Conservation (phyloP, 1,140 invertebrate genomes). For the Rhyacophila brunnea region DNA sequence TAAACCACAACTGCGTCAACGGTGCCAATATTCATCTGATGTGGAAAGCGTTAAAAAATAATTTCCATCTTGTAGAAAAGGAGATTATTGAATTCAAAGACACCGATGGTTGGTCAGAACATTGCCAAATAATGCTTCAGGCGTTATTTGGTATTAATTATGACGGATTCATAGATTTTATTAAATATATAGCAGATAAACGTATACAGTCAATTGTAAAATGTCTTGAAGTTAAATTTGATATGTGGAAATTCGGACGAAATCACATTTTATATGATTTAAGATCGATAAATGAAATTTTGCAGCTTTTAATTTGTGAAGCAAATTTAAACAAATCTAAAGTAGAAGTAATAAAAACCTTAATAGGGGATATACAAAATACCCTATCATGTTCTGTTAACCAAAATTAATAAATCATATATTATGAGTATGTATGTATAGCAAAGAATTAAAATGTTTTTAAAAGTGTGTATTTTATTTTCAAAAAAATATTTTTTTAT, state of each 20-base stretch:
- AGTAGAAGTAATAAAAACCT: background rate
- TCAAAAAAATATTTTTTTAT: no score
- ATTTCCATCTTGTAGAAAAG: slow-evolving; percentile 67
- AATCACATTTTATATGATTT: slow-evolving; percentile 29
- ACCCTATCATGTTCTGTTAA: no score
- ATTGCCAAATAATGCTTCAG: slow-evolving; percentile 81
- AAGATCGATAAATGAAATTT: slow-evolving; percentile 7
- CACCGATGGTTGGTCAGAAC: slow-evolving; percentile 67
- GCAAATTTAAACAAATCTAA: slow-evolving; percentile 3
- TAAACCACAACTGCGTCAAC: slow-evolving; percentile 98
- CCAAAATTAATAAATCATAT: no score
- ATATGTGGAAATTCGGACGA: slow-evolving; percentile 12
- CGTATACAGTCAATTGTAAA: slow-evolving; percentile 44
- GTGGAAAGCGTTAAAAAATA: slow-evolving; percentile 67
- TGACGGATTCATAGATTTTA: slow-evolving; percentile 66
- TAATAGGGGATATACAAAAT: slow-evolving; percentile 3
- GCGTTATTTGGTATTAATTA: slow-evolving; percentile 82
- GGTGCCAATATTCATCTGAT: slow-evolving; percentile 79
- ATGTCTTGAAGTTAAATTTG: slow-evolving; percentile 13
- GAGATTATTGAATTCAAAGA: slow-evolving; percentile 77
- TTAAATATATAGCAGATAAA: slow-evolving; percentile 61
- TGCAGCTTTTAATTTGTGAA: slow-evolving; percentile 10
- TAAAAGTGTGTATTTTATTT: no score
- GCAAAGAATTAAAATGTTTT: no score
- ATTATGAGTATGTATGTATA: no score